Evolutionary conservation across 2,113 vertebrate genomes (phyloP).

Genomic region (Orientallactaga bullata): DNA sequence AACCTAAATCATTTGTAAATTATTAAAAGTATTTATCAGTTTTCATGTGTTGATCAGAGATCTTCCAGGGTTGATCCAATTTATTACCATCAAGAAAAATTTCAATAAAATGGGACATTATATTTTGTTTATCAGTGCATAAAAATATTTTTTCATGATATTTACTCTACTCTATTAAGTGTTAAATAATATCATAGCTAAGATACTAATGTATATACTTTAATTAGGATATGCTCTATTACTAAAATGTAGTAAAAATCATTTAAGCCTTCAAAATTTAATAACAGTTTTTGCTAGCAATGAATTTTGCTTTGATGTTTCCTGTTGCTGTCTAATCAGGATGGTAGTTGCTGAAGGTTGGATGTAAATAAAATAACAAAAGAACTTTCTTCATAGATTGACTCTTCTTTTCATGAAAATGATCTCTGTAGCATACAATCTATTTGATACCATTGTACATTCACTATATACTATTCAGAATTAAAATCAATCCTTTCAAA

Average conservation of each 20-base stretch:
- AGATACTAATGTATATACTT: not conserved
- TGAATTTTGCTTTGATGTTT: not conserved
- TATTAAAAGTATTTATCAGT: not conserved
- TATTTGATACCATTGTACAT: not conserved
- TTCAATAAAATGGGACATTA: not conserved
- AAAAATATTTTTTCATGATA: not conserved
- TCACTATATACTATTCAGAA: not conserved
- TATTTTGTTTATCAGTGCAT: not conserved
- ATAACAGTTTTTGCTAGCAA: not conserved
- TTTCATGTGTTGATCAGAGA: no score
- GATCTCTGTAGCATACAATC: not conserved
- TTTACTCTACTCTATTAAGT: not conserved
- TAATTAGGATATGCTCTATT: not conserved
- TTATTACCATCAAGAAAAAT: not conserved
- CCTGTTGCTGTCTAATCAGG: not conserved
- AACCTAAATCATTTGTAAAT: not conserved
- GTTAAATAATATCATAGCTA: not conserved
- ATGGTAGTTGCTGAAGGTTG: rapidly evolving
- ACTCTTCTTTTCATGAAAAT: not conserved
- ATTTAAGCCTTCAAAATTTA: no score
- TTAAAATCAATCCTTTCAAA: not conserved
- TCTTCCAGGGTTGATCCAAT: not conserved
- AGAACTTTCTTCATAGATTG: not conserved
- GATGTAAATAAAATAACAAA: not conserved
- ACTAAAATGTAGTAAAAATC: not conserved